Evolutionary conservation across 2,113 vertebrate genomes (phyloP).

Genomic region (Lycaon pictus): DNA sequence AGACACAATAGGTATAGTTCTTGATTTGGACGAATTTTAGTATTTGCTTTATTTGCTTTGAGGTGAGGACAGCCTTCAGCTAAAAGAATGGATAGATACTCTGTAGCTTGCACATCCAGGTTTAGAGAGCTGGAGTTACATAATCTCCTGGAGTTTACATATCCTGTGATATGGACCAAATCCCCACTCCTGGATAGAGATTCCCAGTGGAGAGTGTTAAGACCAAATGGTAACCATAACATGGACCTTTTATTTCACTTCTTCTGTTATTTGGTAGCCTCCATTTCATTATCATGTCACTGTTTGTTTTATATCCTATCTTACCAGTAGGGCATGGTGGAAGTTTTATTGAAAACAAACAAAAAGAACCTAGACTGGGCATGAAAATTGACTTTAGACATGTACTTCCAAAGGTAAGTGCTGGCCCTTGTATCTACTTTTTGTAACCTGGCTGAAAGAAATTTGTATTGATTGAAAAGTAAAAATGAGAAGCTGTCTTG

Average conservation of each 20-base stretch:
- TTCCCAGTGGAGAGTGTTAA: not conserved
- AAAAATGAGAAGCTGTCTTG: not conserved
- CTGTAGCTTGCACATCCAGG: not conserved
- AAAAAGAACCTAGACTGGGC: not conserved
- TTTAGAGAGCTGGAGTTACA: not conserved
- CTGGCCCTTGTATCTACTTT: not conserved
- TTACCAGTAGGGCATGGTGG: not conserved
- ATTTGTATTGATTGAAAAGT: not conserved
- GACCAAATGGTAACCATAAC: not conserved
- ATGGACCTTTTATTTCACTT: not conserved
- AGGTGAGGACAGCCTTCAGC: not conserved
- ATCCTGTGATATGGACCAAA: not conserved
- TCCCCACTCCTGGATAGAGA: not conserved
- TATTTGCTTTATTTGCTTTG: conserved; percentile 21
- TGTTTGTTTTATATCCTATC: conserved; percentile 11
- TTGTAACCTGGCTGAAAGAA: not conserved
- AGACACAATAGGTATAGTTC: not conserved
- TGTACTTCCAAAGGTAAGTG: not conserved
- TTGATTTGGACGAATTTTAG: not conserved
- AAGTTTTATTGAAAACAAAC: not conserved
- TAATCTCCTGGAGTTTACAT: no score
- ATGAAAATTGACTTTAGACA: not conserved
- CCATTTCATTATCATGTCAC: not conserved
- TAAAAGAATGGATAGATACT: not conserved
- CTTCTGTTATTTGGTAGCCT: not conserved